phyloP scores from a whole-genome alignment of 23 tunicate genomes.

The Oikopleura dioica region DNA sequence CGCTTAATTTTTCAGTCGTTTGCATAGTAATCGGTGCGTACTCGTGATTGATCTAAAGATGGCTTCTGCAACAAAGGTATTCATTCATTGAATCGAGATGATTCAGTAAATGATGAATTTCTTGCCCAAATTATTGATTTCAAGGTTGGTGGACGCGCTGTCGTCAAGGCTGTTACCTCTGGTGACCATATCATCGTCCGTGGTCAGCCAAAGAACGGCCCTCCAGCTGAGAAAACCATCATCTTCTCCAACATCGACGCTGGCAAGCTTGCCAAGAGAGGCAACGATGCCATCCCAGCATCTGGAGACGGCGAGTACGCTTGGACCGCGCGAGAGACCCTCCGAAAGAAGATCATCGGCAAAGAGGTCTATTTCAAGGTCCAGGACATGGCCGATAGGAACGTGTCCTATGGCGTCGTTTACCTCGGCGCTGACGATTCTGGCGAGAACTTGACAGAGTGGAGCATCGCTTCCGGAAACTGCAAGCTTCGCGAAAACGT shows the following conservation, averaged over 20 bases:
- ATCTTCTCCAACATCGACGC: constrained; percentile 58
- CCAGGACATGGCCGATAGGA: constrained; percentile 31
- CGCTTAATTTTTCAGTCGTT: too few species aligned
- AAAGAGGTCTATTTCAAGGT: constrained; percentile 41
- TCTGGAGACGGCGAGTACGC: constrained; percentile 16
- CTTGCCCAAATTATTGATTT: too few species aligned
- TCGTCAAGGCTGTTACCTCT: constrained; percentile 21
- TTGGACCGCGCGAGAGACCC: constrained; percentile 71
- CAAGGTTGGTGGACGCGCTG: neutral
- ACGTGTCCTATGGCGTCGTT: constrained; percentile 56
- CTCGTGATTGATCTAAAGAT: too few species aligned
- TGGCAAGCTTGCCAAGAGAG: constrained; percentile 47
- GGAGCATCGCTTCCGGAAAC: neutral
- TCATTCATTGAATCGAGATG: too few species aligned
- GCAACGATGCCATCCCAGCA: neutral
- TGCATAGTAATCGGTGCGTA: too few species aligned
- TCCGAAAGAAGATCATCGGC: constrained; percentile 63
- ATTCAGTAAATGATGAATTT: too few species aligned
- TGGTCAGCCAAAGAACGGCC: constrained; percentile 86
- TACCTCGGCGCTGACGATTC: constrained; percentile 39
- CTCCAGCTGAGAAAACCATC: constrained; percentile 73
- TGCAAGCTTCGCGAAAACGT: neutral
- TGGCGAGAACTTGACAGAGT: constrained; percentile 38
- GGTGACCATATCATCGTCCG: constrained; percentile 65
- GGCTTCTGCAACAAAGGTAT: too few species aligned